Conservation (phyloP, 2,888 invertebrate species). For the Pogonocherus hispidulus region DNA sequence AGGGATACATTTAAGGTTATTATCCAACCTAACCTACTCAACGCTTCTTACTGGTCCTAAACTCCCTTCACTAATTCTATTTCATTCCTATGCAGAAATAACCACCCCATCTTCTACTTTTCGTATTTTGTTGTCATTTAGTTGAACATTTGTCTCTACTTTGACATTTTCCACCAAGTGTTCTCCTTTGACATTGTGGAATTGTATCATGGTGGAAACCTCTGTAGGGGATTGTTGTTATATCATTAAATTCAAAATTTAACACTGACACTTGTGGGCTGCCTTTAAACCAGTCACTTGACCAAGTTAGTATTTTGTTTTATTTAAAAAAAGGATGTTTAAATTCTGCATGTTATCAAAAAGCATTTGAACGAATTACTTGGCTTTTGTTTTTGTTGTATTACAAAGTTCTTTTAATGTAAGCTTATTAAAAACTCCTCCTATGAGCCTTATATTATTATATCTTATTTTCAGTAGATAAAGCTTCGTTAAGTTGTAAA, state of each 20-base stretch:
- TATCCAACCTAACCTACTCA: conserved; percentile 61
- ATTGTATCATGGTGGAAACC: too few relatives aligned
- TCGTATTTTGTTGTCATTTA: conserved; percentile 55
- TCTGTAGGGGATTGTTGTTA: conserved; percentile 50
- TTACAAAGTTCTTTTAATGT: conserved; percentile 50
- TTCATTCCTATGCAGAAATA: conserved; percentile 56
- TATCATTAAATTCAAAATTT: conserved; percentile 56
- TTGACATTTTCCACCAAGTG: conserved; percentile 46
- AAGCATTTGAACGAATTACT: conserved; percentile 53
- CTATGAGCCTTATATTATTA: conserved; percentile 53
- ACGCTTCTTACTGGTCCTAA: conserved; percentile 57
- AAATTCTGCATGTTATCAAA: conserved; percentile 57
- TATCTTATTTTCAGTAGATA: conserved; percentile 53
- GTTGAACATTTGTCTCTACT: conserved; percentile 51
- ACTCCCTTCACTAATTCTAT: conserved; percentile 54
- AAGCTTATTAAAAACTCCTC: conserved; percentile 56
- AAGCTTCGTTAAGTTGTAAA: conserved; percentile 52
- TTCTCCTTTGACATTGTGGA: conserved; percentile 52
- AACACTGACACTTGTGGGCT: conserved; percentile 54
- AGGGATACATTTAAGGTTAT: conserved; percentile 60
- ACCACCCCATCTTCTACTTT: conserved; percentile 56
- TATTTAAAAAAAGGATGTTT: conserved; percentile 52
- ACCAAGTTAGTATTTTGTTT: conserved; percentile 54
- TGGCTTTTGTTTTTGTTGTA: conserved; percentile 56
- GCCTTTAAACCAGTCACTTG: conserved; percentile 55